Evolutionary conservation across 2,113 vertebrate species (phyloP).

Genomic region (Callorhinus ursinus): DNA sequence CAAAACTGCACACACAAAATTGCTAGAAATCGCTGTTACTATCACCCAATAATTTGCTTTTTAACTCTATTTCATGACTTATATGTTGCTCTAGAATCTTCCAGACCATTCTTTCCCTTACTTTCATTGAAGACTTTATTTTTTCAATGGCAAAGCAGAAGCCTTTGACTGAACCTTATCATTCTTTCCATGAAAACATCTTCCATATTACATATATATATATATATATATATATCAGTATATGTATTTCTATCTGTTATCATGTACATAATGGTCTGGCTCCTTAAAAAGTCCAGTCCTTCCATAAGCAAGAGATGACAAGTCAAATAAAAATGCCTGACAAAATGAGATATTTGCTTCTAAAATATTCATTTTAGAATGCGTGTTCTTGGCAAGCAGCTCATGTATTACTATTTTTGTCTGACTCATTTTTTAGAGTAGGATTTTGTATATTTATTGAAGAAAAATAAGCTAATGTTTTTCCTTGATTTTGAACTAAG

Average conservation of each 20-base stretch:
- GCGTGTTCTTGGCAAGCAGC: background rate
- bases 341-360: background rate
- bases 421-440: background rate
- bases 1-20: background rate
- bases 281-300: background rate
- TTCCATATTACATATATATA: background rate
- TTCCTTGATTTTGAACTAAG: background rate
- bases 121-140: background rate
- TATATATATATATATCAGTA: background rate
- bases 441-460: background rate
- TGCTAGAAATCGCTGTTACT: background rate
- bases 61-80: background rate
- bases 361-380: background rate
- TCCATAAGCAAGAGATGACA: background rate
- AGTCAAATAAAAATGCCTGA: background rate
- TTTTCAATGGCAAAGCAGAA: background rate
- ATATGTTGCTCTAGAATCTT: background rate
- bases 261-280: background rate
- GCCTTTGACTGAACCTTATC: background rate
- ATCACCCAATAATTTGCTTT: background rate
- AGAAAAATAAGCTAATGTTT: background rate
- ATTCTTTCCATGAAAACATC: background rate
- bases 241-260: background rate
- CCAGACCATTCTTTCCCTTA: background rate
- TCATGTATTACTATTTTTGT: background rate